A percentile compares a stretch with the other conserved stretches of the same genome.
Evolutionary conservation across 1,140 invertebrate genomes (phyloP).

Genomic region (Cyclargus thomasi): DNA sequence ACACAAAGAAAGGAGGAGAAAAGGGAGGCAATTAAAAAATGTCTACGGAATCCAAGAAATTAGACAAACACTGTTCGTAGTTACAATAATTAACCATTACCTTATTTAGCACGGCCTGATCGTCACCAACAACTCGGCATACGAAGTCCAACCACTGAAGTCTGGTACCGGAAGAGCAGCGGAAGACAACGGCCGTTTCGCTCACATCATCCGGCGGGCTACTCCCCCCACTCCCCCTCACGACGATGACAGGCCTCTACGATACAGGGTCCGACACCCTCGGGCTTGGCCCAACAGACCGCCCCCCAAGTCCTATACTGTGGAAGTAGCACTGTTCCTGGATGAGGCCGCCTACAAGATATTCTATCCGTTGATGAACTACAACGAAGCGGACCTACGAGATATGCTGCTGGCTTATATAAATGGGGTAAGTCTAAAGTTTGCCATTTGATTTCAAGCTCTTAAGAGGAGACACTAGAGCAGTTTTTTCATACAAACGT

Average conservation of each 20-base stretch:
- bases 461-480: no score
- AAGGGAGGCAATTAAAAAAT: no score
- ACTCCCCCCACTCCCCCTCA: constrained; percentile 49
- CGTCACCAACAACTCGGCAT: constrained; percentile 78
- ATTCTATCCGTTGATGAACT: constrained; percentile 81
- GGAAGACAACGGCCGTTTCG: constrained; percentile 38
- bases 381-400: constrained; percentile 78
- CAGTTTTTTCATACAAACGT: no score
- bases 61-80: no score
- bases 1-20: no score
- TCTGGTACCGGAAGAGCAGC: constrained; percentile 43
- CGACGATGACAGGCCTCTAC: constrained; percentile 48
- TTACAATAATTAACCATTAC: background rate
- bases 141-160: constrained; percentile 79
- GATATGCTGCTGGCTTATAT: constrained; percentile 85
- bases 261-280: constrained; percentile 37
- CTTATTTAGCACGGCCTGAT: constrained; percentile 77
- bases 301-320: constrained; percentile 65
- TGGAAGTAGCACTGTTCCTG: constrained; percentile 84
- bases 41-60: no score
- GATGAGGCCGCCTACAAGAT: constrained; percentile 82
- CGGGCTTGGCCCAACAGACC: constrained; percentile 46
- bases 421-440: constrained; percentile 78
- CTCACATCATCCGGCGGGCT: constrained; percentile 77
- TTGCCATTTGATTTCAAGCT: no score